Base-by-base conservation (phyloP, 2,888 invertebrate genomes). In the Temnothorax rugatulus region DNA sequence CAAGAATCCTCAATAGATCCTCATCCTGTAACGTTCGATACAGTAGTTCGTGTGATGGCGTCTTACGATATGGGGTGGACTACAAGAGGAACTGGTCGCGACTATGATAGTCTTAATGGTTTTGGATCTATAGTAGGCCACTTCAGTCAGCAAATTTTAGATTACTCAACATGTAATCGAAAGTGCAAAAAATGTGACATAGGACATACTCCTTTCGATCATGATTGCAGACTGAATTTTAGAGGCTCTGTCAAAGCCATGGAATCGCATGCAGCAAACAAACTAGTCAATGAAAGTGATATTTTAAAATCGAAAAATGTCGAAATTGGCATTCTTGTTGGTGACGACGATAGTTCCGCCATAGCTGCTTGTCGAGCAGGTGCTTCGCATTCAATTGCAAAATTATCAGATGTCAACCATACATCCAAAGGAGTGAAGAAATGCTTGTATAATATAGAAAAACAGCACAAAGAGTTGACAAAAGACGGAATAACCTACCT, bases 91-190 rank as follows among this genome's bases (percentile, higher is more conserved):
- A 89, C 84, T 4, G 90, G 90, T 9, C 63, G 88, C 38, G 81
- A 74, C 15, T 91, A 92, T 52, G 89, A 91, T 73, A 92, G 91
- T 63, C 79, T 88, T 15, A 90, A 89, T 71, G 91, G 89, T 34
- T 90, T 77, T 47, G 89, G 88, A 1, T 85, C 90, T 2, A 61
- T 91, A 1, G 88, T 91, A 29, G 90, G 90, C 3, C 47, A 25
- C 21, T 63, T 86, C 38, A 79, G 82, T 15, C 63, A 84, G 18
- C 63, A 69, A 74, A 79, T 91, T 9, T 54, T 91, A 25, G 89
- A 41, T n/a, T 64, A 38, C 11, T n/a, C n/a, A 3, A 64, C 63
- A 38, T n/a, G 38, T 8, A 64, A 41, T 38, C 38, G 21, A 18
- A 64, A 21, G n/a, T 64, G 64, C 5, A 64, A n/a, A 38, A 38